Evolutionary conservation across 2,888 invertebrate species (phyloP), one percentile per base, ranked within the genome.

Genomic region (Eupithecia tripunctaria): DNA sequence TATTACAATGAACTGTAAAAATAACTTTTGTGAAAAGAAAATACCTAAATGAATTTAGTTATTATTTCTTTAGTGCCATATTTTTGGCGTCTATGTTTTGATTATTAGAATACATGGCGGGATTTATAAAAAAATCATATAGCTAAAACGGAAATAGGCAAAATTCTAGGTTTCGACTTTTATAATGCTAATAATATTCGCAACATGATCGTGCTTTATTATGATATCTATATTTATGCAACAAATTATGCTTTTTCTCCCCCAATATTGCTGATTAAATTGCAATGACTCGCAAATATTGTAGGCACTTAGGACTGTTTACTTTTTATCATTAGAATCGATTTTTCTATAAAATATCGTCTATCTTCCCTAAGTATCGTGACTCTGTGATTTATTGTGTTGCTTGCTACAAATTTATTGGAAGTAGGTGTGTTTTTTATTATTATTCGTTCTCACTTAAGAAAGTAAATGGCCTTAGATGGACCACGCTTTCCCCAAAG

Each of bases 141-240:
- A 51, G 2, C 2, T 10, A n/a, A 10, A 51, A 51, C 10, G 3
- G 0, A 51, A 2, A 51, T 2, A n/a, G 7, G 43, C 7, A 43
- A 43, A 1, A 43, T 43, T 2, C 47, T 47, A n/a, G n/a, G 21
- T 51, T 51, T 25, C 3, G n/a, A 51, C 51, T 21, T 51, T 12
- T 21, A 21, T 51, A 12, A 12, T 51, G 51, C 7, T 56, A 56
- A 56, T 56, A 56, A 56, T 25, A 25, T 56, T 14, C 21, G 56
- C 21, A 56, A 56, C 21, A 56, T 10, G 38, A 25, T 85, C 86
- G 85, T 88, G 88, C 86, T 85, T 85, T 88, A 88, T 90, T 89
- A 88, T 84, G 84, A 77, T 78, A 78, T 36, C 80, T 32, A 81
- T 85, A 64, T 89, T 88, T 86, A 87, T 83, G 84, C 85, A 80